Evolutionary conservation across 35 echinoderm and acorn worm genomes (phyloP), one percentile per base, ranked within the genome.

Genomic region (Holothuria glaberrima): DNA sequence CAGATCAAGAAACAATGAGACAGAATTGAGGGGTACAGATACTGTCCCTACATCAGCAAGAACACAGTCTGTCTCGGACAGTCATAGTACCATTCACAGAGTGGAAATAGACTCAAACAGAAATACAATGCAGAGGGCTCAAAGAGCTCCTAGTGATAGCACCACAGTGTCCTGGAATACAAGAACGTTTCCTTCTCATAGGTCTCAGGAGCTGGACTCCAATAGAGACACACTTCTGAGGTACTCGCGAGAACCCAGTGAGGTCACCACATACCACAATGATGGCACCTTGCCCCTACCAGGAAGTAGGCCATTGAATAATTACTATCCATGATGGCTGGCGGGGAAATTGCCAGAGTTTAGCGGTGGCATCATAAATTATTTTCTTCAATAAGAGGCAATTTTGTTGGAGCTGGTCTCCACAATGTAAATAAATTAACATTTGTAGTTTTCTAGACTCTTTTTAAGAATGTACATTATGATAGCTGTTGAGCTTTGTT

Each of bases 81-180:
- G 85, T 52, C 32, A 71, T 17, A 87, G 85, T 21, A 87, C 66
- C 31, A 87, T 87, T 46, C 85, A 87, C 44, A 60, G 50, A 62
- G 85, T 87, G n/a, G 85, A 87, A 54, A 87, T 87, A 87, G 85
- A 87, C 62, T 87, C 85, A 12, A 87, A 87, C 30, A 67, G 85
- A 29, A 87, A 87, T 35, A 87, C 85, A 12, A 52, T 87, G 50
- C 85, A 87, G 65, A 67, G 85, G 85, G 41, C 35, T 12, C 61
- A 87, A 41, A 36, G 85, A 34, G 85, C 66, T 30, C 85, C 85
- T 32, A 87, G 85, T 33, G 85, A 87, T n/a, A 87, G 62, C 25
- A 87, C 85, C 20, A 87, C 85, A 26, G 62, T 87, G 17, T 87
- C 85, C 19, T 87, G 85, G 85, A 33, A 87, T 22, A 20, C 85